phyloP scores from a whole-genome alignment of 2,797 vertebrate genomes.

The Ceryle rudis region DNA sequence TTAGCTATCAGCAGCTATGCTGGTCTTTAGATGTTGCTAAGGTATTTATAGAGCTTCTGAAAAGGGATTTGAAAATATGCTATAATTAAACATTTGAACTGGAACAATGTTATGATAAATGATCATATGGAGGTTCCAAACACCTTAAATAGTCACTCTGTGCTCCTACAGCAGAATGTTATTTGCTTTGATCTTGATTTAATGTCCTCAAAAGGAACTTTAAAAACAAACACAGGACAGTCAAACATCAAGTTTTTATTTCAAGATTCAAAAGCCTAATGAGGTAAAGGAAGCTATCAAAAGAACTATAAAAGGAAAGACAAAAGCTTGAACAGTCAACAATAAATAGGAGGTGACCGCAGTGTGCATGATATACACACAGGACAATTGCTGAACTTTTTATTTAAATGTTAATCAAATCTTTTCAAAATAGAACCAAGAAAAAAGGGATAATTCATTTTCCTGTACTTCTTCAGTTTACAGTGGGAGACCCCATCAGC shows the following conservation, averaged over 20 bases:
- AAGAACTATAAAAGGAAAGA: constrained; percentile 62
- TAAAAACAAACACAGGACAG: neutral
- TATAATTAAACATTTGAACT: constrained; percentile 50
- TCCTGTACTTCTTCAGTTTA: neutral
- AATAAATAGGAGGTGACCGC: neutral
- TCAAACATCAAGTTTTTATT: constrained; percentile 54
- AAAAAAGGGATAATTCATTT: neutral
- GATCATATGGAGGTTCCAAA: constrained; percentile 43
- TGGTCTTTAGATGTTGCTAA: constrained; percentile 6
- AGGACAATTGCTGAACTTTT: neutral
- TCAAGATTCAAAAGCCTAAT: constrained; percentile 45
- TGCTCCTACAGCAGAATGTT: constrained; percentile 14
- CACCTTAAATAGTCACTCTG: constrained; percentile 56
- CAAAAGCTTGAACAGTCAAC: constrained; percentile 32
- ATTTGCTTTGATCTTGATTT: constrained; percentile 46
- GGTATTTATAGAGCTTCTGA: constrained; percentile 47
- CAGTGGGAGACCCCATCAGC: neutral
- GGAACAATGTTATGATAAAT: constrained; percentile 65
- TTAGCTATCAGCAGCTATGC: neutral
- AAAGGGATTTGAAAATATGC: constrained; percentile 42
- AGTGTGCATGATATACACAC: constrained; percentile 8
- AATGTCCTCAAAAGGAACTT: constrained; percentile 29
- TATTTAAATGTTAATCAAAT: constrained; percentile 37
- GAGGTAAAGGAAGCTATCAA: constrained; percentile 36
- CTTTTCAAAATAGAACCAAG: constrained; percentile 17